phyloP scores from a whole-genome alignment of 2,888 invertebrate genomes.

The Hedychridium roseum region DNA sequence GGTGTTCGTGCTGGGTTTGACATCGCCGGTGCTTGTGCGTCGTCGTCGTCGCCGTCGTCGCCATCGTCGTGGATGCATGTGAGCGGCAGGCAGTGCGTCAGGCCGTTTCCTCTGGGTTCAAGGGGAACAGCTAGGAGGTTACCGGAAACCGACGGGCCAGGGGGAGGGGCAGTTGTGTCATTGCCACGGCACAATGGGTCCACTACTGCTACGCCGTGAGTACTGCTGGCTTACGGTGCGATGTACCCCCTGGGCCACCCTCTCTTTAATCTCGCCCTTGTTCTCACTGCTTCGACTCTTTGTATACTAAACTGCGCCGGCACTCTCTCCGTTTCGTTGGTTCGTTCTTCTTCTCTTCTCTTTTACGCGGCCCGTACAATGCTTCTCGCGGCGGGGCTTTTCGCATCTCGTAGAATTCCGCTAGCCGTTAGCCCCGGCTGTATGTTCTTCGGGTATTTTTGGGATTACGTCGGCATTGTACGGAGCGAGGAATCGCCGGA shows the following conservation, averaged over 20 bases:
- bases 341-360: constrained; percentile 2
- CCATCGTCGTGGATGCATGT: too few relatives aligned
- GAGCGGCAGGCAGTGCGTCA: constrained; percentile 21
- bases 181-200: constrained; percentile 51
- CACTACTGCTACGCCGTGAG: constrained; percentile 49
- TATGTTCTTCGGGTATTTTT: constrained; percentile 28
- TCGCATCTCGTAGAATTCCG: constrained; percentile 23
- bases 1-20: neutral
- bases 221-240: constrained; percentile 40
- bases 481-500: constrained; percentile 9
- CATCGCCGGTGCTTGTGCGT: constrained; percentile 7
- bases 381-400: constrained; percentile 22
- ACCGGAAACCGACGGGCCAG: constrained; percentile 38
- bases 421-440: constrained; percentile 19
- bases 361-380: constrained; percentile 1
- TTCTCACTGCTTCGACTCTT: neutral
- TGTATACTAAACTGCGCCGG: constrained; percentile 1
- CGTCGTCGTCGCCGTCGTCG: too few relatives aligned
- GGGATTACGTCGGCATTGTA: constrained; percentile 30
- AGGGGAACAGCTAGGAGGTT: constrained; percentile 24
- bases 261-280: neutral
- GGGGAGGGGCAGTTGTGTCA: constrained; percentile 41
- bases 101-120: constrained; percentile 17
- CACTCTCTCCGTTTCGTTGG: constrained; percentile 7
- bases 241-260: neutral